Base-by-base conservation (phyloP, 2,797 vertebrate species). In the Chrosomus eos region DNA sequence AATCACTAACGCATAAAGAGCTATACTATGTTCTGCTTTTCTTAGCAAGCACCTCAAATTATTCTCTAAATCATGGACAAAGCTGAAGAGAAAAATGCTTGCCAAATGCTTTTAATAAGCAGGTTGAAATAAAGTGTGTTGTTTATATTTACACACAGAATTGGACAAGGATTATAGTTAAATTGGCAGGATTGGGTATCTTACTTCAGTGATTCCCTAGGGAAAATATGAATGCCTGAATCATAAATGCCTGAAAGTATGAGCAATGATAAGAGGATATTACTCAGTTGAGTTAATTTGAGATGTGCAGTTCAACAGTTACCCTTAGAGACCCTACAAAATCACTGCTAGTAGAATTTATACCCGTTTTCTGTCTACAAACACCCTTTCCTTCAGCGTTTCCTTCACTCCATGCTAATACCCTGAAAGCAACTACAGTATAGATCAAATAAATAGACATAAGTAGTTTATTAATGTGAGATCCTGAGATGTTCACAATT, bases 281-380 rank as follows among this genome's bases (percentile, higher is more conserved):
- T 78, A 78, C 76, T 78, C 55, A 78, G 9, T 43, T 64, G 23
- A 64, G 18, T 78, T 78, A 38, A 78, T 43, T 62, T 62, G 75
- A 43, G 58, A 62, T 70, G 19, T 70, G 67, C 67, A 70, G 36
- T 70, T 40, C 36, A n/a, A 1, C 62, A 13, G 3, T 60, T 62
- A 13, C 16, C 58, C 18, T 28, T 64, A 11, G 9, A 38, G 8
- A 60, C 10, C 3, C 28, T 4, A 53, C 36, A 62, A 19, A 51
- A 62, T 16, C 53, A 18, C 14, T 0, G 2, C 23, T 18, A 38
- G 36, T 31, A 26, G 75, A 78, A 62, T 78, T 13, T 28, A 76
- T 60, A 78, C n/a, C 36, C 7, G 9, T 16, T 62, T 76, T 62
- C 45, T 80, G 76, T 74, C 72, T 60, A 58, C 78, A 51, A 60